Percentiles rank a stretch among this genome's conserved stretches.
Conservation (phyloP, 2,888 invertebrate species). For the Chironomus tentans region DNA sequence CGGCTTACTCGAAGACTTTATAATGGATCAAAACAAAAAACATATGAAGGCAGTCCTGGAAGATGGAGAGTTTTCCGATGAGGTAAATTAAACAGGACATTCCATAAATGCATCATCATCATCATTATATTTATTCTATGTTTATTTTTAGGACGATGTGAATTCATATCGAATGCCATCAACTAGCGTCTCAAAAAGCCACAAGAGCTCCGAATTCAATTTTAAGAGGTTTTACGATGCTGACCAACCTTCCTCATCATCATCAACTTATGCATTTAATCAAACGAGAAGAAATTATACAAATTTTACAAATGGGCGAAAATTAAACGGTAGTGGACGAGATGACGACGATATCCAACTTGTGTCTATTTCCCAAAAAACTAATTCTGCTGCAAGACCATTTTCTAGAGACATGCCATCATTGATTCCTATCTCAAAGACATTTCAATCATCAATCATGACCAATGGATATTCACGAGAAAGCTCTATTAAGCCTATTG, state of each 20-base stretch:
- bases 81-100: not conserved
- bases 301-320: not conserved
- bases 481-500: not conserved
- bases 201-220: not conserved
- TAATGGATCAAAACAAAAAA: not conserved
- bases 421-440: not conserved
- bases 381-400: not conserved
- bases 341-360: not conserved
- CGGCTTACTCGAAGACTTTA: not conserved
- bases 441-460: not conserved
- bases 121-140: not conserved
- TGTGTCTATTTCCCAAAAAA: not conserved
- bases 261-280: not conserved
- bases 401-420: not conserved
- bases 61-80: slow-evolving; percentile 15
- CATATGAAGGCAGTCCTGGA: not conserved
- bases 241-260: not conserved
- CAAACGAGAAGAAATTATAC: not conserved
- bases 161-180: not conserved
- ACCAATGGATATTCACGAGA: not conserved
- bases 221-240: not conserved
- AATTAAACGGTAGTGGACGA: not conserved
- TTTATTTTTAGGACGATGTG: not conserved
- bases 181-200: not conserved
- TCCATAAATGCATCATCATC: not conserved